Conservation (phyloP, 2,113 vertebrate species). For the Mormoops blainvillei region DNA sequence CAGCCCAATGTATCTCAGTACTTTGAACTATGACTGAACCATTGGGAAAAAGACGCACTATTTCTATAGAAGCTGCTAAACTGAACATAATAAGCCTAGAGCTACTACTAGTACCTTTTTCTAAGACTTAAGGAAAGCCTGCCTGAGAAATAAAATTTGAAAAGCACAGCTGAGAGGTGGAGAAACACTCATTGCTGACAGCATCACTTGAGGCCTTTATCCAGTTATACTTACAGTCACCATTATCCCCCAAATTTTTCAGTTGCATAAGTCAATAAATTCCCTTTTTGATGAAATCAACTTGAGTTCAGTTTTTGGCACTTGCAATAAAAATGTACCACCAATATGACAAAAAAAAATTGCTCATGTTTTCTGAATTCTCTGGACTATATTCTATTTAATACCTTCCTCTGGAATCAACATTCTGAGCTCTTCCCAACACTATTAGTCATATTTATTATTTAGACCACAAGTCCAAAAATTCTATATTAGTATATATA, state of each 20-base stretch:
- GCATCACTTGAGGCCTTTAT: not conserved
- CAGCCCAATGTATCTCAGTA: not conserved
- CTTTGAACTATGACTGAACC: not conserved
- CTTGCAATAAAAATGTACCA: conserved; percentile 1
- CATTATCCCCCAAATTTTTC: not conserved
- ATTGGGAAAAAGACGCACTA: not conserved
- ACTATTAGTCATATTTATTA: conserved; percentile 17
- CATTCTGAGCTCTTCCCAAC: not conserved
- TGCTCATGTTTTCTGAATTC: conserved; percentile 26
- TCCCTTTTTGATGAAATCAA: not conserved
- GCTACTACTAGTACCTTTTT: not conserved
- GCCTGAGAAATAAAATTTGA: not conserved
- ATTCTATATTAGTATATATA: not conserved
- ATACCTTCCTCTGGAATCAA: not conserved
- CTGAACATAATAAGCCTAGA: not conserved
- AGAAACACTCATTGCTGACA: not conserved
- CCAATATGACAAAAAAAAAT: not conserved
- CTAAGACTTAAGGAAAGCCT: not conserved
- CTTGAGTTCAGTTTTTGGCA: conserved; percentile 20
- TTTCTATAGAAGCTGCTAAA: not conserved
- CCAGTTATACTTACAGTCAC: not conserved
- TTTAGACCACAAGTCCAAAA: not conserved
- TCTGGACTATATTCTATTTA: conserved; percentile 18
- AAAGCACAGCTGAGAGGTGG: not conserved
- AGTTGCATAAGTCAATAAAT: not conserved